These are phyloP conservation scores for Anticlea derivata DNA, from an alignment of 2,888 invertebrate species.

Conservation along the genomic window DNA sequence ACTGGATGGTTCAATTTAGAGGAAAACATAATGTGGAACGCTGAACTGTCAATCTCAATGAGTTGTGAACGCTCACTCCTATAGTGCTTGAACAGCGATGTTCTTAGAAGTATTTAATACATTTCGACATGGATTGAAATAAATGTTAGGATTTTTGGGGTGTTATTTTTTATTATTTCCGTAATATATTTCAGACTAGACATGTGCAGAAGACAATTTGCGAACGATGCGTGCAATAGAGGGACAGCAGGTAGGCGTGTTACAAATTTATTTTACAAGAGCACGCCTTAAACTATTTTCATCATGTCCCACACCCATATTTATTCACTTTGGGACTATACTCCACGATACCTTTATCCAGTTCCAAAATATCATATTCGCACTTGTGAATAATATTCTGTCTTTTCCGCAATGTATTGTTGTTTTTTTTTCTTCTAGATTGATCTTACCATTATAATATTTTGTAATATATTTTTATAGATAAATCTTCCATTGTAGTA, in stretches of 20 bases:
- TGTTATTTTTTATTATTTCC: slow-evolving; percentile 79
- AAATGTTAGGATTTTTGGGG: slow-evolving; percentile 35
- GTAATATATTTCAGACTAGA: slow-evolving; percentile 94
- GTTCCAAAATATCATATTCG: slow-evolving; percentile 66
- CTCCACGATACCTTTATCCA: slow-evolving; percentile 58
- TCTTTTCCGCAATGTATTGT: slow-evolving; percentile 60
- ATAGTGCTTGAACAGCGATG: slow-evolving; percentile 41
- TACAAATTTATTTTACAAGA: slow-evolving; percentile 63
- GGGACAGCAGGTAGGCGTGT: slow-evolving; percentile 97
- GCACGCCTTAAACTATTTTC: slow-evolving; percentile 72
- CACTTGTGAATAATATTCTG: slow-evolving; percentile 81
- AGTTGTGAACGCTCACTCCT: slow-evolving; percentile 5
- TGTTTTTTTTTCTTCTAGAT: slow-evolving; percentile 54
- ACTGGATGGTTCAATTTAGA: neutral
- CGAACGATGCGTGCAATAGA: slow-evolving; percentile 98
- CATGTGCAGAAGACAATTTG: slow-evolving; percentile 98
- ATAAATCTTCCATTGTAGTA: slow-evolving; percentile 40
- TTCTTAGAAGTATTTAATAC: slow-evolving; percentile 30
- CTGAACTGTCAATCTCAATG: too few relatives aligned
- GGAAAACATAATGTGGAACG: neutral
- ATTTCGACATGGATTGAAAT: slow-evolving; percentile 40
- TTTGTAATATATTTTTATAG: slow-evolving; percentile 29
- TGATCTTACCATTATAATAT: slow-evolving; percentile 32
- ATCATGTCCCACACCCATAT: slow-evolving; percentile 69
- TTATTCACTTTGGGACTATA: slow-evolving; percentile 60